Percentiles rank a stretch among this genome's conserved stretches.
Evolutionary conservation across 1,140 invertebrate species (phyloP).

Genomic region (Gryllus bimaculatus): DNA sequence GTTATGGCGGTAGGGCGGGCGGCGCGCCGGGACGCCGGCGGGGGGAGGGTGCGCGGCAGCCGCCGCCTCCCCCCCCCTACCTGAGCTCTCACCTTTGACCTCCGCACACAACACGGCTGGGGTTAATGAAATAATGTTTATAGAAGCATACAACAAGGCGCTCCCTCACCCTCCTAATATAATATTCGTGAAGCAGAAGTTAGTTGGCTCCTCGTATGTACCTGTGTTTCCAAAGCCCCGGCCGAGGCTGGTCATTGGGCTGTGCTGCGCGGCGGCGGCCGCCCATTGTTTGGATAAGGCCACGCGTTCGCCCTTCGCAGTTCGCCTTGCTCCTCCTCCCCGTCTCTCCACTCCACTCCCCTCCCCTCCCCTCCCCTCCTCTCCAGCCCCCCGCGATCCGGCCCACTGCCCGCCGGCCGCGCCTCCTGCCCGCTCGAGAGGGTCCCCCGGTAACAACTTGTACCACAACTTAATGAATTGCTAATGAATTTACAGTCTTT

Average conservation of each 20-base stretch:
- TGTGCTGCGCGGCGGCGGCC: background rate
- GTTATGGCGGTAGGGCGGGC: no score
- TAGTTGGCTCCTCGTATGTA: background rate
- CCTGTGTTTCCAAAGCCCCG: background rate
- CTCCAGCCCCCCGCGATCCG: no score
- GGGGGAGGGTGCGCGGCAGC: background rate
- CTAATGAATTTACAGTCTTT: background rate
- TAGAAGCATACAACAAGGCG: background rate
- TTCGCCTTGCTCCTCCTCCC: background rate
- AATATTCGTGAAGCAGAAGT: background rate
- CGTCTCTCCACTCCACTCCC: no score
- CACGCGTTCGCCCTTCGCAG: background rate
- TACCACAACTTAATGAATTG: conserved; percentile 1
- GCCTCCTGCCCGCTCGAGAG: background rate
- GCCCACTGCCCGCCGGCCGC: no score
- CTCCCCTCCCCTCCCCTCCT: no score
- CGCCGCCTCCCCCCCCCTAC: background rate
- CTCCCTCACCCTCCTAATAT: background rate
- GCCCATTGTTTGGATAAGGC: background rate
- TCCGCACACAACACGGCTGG: background rate
- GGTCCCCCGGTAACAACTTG: background rate
- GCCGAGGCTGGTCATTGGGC: background rate
- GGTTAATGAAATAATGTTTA: conserved; percentile 6
- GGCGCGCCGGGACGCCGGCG: no score
- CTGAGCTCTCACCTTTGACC: background rate